phyloP scores from a whole-genome alignment of 2,888 invertebrate species.

The Pachymerium ferrugineum region DNA sequence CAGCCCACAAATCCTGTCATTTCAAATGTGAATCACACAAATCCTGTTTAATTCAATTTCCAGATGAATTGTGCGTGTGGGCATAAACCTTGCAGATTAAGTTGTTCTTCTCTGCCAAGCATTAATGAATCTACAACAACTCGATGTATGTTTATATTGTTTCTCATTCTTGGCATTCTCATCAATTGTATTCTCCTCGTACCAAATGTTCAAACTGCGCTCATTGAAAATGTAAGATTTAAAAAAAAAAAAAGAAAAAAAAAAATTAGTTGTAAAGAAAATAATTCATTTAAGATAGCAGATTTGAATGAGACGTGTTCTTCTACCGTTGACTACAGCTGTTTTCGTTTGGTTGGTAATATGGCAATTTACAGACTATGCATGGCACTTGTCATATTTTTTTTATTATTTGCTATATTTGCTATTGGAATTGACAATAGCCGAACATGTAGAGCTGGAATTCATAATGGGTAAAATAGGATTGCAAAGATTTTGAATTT shows the following conservation, averaged over 20 bases:
- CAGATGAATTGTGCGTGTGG: slow-evolving; percentile 49
- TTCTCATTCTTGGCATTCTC: slow-evolving; percentile 45
- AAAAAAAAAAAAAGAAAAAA: neutral
- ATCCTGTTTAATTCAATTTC: no score
- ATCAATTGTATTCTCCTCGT: slow-evolving; percentile 48
- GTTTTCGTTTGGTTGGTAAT: slow-evolving; percentile 47
- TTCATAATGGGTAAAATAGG: slow-evolving; percentile 49
- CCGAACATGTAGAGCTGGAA: slow-evolving; percentile 47
- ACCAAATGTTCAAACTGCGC: slow-evolving; percentile 42
- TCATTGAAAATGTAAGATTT: slow-evolving; percentile 40
- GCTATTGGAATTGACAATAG: slow-evolving; percentile 47
- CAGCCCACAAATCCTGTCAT: no score
- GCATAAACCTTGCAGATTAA: slow-evolving; percentile 47
- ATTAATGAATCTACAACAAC: slow-evolving; percentile 49
- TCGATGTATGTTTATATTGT: slow-evolving; percentile 48
- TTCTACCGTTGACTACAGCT: slow-evolving; percentile 45
- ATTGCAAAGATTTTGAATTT: neutral
- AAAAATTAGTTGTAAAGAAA: neutral
- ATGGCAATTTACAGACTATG: slow-evolving; percentile 50
- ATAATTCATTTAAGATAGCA: slow-evolving; percentile 42
- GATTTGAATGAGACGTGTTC: slow-evolving; percentile 47
- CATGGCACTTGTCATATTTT: slow-evolving; percentile 48
- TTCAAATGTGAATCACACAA: no score
- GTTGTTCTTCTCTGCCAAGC: slow-evolving; percentile 46
- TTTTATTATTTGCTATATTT: slow-evolving; percentile 44